Percentiles rank a stretch among this genome's conserved stretches.
Conservation (phyloP, 2,797 vertebrate species). For the Limosa lapponica region DNA sequence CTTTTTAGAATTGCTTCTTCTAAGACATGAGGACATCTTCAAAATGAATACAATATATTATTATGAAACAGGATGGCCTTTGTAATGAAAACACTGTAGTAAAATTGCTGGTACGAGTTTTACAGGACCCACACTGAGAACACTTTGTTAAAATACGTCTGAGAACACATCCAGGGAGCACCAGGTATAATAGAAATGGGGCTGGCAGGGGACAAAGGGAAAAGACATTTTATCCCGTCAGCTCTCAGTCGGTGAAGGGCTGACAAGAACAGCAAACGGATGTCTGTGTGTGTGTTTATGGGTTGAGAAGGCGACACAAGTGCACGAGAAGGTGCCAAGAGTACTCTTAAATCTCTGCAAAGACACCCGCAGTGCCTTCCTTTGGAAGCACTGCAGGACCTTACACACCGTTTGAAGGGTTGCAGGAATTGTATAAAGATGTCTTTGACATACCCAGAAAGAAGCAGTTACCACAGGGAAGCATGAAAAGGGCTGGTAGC, state of each 20-base stretch:
- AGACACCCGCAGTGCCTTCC: slow-evolving; percentile 38
- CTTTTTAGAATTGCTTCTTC: slow-evolving; percentile 55
- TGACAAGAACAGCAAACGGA: neutral
- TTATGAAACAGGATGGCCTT: slow-evolving; percentile 50
- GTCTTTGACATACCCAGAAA: slow-evolving; percentile 20
- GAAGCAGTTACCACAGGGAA: neutral
- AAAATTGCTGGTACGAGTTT: slow-evolving; percentile 43
- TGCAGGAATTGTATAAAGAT: slow-evolving; percentile 25
- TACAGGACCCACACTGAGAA: slow-evolving; percentile 40
- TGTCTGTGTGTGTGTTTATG: neutral
- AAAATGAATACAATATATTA: slow-evolving; percentile 57
- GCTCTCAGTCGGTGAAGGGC: neutral
- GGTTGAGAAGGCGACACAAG: neutral
- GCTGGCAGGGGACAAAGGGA: slow-evolving; percentile 29
- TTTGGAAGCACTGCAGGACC: neutral
- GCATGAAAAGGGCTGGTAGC: neutral
- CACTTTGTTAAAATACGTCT: slow-evolving; percentile 22
- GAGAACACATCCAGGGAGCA: slow-evolving; percentile 20
- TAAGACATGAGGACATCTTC: slow-evolving; percentile 57
- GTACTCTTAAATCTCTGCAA: slow-evolving; percentile 13
- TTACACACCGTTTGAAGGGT: slow-evolving; percentile 8
- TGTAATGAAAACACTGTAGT: slow-evolving; percentile 55
- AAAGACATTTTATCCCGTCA: slow-evolving; percentile 17
- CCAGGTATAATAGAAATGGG: neutral
- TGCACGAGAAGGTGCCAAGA: neutral